phyloP scores from a whole-genome alignment of 2,888 invertebrate genomes.

The Margaritifera margaritifera region DNA sequence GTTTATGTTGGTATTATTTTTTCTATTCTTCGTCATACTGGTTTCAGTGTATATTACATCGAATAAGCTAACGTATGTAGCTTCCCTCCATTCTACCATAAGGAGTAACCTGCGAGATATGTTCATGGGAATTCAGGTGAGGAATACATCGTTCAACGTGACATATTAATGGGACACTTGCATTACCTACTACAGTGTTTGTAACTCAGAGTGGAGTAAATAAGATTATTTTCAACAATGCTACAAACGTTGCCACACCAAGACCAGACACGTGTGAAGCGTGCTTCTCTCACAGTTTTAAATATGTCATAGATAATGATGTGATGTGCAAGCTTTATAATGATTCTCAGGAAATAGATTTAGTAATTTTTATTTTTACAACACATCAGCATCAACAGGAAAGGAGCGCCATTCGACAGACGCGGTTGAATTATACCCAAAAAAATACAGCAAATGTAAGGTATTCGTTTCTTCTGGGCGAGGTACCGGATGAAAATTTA shows the following conservation, averaged over 20 bases:
- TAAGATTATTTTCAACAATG: too few relatives aligned
- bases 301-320: slow-evolving; percentile 25
- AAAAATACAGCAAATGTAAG: slow-evolving; percentile 27
- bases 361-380: slow-evolving; percentile 30
- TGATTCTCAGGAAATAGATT: slow-evolving; percentile 13
- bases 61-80: too few relatives aligned
- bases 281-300: slow-evolving; percentile 30
- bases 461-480: slow-evolving; percentile 38
- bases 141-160: too few relatives aligned
- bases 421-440: slow-evolving; percentile 29
- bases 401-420: slow-evolving; percentile 33
- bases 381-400: slow-evolving; percentile 10
- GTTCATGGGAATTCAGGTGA: too few relatives aligned
- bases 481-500: neutral
- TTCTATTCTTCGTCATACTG: too few relatives aligned
- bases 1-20: too few relatives aligned
- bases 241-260: slow-evolving; percentile 9
- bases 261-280: slow-evolving; percentile 14
- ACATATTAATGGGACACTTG: too few relatives aligned
- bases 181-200: too few relatives aligned
- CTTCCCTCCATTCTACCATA: too few relatives aligned
- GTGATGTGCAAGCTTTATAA: slow-evolving; percentile 17
- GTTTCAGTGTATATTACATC: too few relatives aligned
- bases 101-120: too few relatives aligned
- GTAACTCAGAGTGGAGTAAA: too few relatives aligned